phyloP scores from a whole-genome alignment of 2,113 vertebrate genomes.

The Oceanites oceanicus region DNA sequence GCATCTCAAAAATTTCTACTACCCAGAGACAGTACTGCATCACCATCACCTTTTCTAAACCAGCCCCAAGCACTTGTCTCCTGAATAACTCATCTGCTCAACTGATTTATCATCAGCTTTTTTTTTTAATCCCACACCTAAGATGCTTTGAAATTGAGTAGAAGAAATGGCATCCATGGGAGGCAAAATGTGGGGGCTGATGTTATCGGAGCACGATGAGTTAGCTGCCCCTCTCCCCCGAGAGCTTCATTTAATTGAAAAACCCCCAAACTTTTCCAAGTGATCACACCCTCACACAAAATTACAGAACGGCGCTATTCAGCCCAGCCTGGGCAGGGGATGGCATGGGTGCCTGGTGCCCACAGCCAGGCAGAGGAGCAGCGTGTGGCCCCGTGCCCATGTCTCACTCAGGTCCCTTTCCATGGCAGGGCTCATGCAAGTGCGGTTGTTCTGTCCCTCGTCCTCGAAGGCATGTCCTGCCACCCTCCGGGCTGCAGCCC shows the following conservation, averaged over 20 bases:
- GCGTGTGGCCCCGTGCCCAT: rapidly evolving
- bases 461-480: background rate
- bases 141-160: background rate
- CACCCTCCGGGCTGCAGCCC: background rate
- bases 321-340: background rate
- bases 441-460: rapidly evolving
- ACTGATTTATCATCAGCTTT: background rate
- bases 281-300: background rate
- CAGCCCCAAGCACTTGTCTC: background rate
- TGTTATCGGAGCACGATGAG: background rate
- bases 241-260: background rate
- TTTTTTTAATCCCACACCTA: background rate
- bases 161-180: background rate
- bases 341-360: background rate
- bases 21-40: background rate
- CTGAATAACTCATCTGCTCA: background rate
- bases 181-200: background rate
- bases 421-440: background rate
- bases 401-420: background rate
- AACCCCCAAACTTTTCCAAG: background rate
- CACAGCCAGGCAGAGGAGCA: background rate
- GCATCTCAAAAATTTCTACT: background rate
- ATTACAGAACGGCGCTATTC: background rate
- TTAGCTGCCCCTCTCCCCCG: background rate
- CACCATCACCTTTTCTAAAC: background rate